Evolutionary conservation across 2,888 invertebrate species (phyloP), one percentile per base, ranked within the genome.

Genomic region (Drosophila algonquin): DNA sequence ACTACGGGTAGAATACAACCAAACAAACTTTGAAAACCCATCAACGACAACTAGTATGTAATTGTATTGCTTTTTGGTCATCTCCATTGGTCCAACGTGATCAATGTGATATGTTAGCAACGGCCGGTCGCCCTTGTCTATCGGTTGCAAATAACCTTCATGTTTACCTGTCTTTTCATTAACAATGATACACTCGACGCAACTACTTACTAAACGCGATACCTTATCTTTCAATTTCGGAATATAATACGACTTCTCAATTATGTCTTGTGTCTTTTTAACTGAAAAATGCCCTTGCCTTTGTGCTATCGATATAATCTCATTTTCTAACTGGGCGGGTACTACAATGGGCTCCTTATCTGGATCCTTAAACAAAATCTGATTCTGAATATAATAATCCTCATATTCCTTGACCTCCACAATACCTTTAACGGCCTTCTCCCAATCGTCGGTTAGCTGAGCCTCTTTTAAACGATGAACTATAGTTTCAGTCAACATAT

Each of bases 1-100:
- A 45, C 57, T 68, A 6, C 57, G 47, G 1, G 57, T 57, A 18
- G 60, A 55, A 46, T 60, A 56, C 2, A 65, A 21, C 55, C 55
- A 56, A 4, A 60, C 46, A 8, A 27, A 61, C 10, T 52, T 67
- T 2, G 51, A 56, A 18, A 51, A 59, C 2, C 27, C 60, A 10
- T 60, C 45, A 12, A 60, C 53, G 12, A 60, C 32, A 14, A 57
- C 40, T 0, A 55, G 7, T 16, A 56, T 63, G 18, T 63, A 55
- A 44, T 50, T 63, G 21, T 63, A 50, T 6, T 50, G 4, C 7
- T 56, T 51, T 3, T 44, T 50, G 7, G 52, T 57, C 10, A 55
- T 35, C 7, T 63, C 45, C 21, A 47, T 27, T 46, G 52, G 63
- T 1, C 27, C 57, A 12, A 35, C 32, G 32, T 35, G 12, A 4